These are phyloP conservation scores for Lepus timidus DNA, from an alignment of 2,113 vertebrate species.

Conservation along the genomic window DNA sequence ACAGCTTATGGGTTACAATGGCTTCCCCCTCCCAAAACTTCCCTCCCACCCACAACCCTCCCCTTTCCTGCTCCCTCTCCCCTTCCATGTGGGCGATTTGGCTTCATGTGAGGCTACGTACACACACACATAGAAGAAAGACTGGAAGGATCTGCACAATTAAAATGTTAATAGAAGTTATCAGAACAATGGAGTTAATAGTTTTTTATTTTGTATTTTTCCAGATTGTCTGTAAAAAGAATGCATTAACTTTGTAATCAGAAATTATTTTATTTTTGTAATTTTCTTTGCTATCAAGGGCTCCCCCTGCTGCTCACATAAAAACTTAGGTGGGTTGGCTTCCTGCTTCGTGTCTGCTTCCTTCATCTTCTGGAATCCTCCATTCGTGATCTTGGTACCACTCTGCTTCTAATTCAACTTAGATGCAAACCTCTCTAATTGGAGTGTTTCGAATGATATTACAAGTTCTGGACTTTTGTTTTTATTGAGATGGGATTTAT, in stretches of 20 bases:
- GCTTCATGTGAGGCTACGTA: background rate
- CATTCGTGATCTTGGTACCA: background rate
- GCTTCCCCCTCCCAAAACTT: no score
- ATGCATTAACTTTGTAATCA: conserved; percentile 52
- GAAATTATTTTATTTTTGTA: conserved; percentile 66
- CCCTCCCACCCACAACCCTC: no score
- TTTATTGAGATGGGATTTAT: background rate
- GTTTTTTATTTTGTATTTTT: conserved; percentile 48
- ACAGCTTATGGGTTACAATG: no score
- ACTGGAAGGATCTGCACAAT: background rate
- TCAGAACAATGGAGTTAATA: background rate
- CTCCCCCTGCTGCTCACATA: conserved; percentile 79
- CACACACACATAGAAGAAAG: background rate
- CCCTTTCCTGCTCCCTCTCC: no score
- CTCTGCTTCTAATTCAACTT: background rate
- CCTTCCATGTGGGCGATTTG: background rate
- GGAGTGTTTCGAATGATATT: background rate
- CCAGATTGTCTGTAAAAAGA: background rate
- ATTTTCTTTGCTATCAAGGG: conserved; percentile 75
- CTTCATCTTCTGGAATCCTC: background rate
- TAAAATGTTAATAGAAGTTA: background rate
- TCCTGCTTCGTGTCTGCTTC: background rate
- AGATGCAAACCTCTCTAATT: conserved; percentile 3
- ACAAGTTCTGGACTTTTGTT: background rate
- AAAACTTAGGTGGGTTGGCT: background rate